Base-by-base conservation (phyloP, 2,888 invertebrate genomes). In the Allacma fusca region DNA sequence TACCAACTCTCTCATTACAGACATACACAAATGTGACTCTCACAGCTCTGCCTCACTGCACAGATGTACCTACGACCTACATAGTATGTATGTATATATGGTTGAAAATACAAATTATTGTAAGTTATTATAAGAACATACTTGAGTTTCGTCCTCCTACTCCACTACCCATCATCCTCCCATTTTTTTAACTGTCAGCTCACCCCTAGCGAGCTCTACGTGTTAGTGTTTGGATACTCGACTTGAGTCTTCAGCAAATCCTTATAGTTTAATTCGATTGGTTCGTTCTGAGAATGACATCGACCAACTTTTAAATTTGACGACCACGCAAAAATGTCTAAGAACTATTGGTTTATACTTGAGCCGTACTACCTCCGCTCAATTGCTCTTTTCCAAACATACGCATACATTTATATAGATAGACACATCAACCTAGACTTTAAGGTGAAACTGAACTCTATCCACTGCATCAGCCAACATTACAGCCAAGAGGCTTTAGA, bases 281-380 rank as follows among this genome's bases (percentile, higher is more conserved):
- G 68, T 68, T 68, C 40, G 68, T 13, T 68, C 43, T 19, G 34
- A 40, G 40, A 68, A 68, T 68, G 21, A 40, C 68, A 68, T 68
- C 19, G 68, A 23, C 40, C 40, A 68, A 68, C 40, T 68, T 68
- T 68, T 4, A 34, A 68, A 68, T 68, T 68, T 67, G 67, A 67
- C 67, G 67, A 67, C 67, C 34, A 67, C 67, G 67, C 68, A 68
- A 68, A 68, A 68, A 68, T 67, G 12, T 13, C 65, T 28, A 65
- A 65, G 59, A 59, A 62, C 62, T 67, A 29, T 67, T 67, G 28
- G 67, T 67, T 67, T 29, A 67, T 23, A 62, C 24, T 62, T 62
- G 62, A 62, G 23, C 62, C 62, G 4, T n/a, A 24, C 62, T 24
- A 59, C 62, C 24, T 9, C 62, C 62, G 24, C 62, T 62, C 62